Percentiles rank a stretch among this genome's conserved stretches.
These are phyloP conservation scores for Dinocampus coccinellae DNA, from an alignment of 2,888 invertebrate genomes.

Conservation along the genomic window DNA sequence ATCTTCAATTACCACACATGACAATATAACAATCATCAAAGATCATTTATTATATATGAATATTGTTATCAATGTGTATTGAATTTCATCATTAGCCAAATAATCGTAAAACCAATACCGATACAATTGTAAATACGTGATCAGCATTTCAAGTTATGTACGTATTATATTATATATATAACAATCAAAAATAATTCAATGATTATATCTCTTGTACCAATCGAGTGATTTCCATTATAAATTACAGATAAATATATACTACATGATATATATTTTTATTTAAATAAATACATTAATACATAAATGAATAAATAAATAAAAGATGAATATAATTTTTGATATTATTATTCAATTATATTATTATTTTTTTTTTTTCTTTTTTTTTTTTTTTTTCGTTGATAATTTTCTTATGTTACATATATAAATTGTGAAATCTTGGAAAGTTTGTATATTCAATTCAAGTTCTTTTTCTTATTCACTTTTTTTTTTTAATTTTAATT, in stretches of 20 bases:
- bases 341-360: too few relatives aligned
- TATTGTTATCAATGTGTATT: constrained; percentile 3
- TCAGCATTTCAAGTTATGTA: constrained; percentile 37
- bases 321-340: too few relatives aligned
- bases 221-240: background rate
- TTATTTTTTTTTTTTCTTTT: too few relatives aligned
- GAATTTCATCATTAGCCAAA: constrained; percentile 20
- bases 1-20: background rate
- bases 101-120: constrained; percentile 17
- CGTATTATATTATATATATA: background rate
- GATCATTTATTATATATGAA: background rate
- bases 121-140: constrained; percentile 30
- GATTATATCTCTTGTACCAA: background rate
- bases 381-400: too few relatives aligned
- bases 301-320: background rate
- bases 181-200: background rate
- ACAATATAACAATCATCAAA: constrained; percentile 13
- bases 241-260: background rate
- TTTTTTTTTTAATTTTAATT: too few relatives aligned
- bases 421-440: background rate
- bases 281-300: background rate
- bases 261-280: background rate
- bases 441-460: background rate
- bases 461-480: too few relatives aligned
- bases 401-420: too few relatives aligned